Percentiles rank a stretch among this genome's conserved stretches.
phyloP scores from a whole-genome alignment of 64 coral and sea anemone genomes.

The Montipora efflorescens region DNA sequence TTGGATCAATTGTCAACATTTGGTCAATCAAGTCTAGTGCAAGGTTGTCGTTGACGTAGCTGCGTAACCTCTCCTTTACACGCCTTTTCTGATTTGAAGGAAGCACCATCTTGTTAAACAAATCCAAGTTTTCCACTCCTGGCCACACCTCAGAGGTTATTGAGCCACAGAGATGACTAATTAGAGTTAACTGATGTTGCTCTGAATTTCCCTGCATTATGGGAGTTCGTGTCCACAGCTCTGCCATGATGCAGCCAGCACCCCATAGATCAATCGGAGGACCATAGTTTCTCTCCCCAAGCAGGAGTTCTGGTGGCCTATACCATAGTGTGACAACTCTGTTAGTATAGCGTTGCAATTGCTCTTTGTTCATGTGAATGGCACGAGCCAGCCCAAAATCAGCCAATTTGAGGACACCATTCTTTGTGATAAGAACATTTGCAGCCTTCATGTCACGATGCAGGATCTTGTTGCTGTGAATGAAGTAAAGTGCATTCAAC shows the following conservation, averaged over 20 bases:
- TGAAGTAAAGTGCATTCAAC: conserved; percentile 98
- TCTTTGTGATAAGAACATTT: conserved; percentile 97
- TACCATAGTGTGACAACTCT: conserved; percentile 98
- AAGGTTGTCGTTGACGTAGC: conserved; percentile 90
- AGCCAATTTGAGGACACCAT: conserved; percentile 93
- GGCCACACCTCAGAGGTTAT: conserved; percentile 96
- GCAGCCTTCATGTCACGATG: conserved; percentile 99
- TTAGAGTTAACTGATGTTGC: conserved; percentile 90
- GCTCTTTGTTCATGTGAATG: conserved; percentile 93
- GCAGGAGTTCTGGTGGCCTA: conserved; percentile 90
- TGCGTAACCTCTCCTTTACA: conserved; percentile 87
- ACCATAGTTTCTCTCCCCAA: conserved; percentile 96
- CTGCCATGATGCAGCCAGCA: conserved; percentile 98
- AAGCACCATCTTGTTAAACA: conserved; percentile 90
- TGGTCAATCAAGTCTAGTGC: conserved; percentile 97
- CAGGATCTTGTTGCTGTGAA: conserved; percentile 99
- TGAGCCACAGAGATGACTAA: conserved; percentile 94
- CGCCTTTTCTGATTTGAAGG: conserved; percentile 84
- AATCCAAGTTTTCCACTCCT: conserved; percentile 88
- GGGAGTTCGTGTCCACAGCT: conserved; percentile 95
- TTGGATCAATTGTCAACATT: conserved; percentile 90
- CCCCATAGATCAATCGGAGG: conserved; percentile 99
- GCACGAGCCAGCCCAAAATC: conserved; percentile 98
- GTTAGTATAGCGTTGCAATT: conserved; percentile 94
- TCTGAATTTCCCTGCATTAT: conserved; percentile 99